Percentiles rank a stretch among this genome's conserved stretches.
Evolutionary conservation across 2,888 invertebrate species (phyloP).

Genomic region (Ligdia adustata): DNA sequence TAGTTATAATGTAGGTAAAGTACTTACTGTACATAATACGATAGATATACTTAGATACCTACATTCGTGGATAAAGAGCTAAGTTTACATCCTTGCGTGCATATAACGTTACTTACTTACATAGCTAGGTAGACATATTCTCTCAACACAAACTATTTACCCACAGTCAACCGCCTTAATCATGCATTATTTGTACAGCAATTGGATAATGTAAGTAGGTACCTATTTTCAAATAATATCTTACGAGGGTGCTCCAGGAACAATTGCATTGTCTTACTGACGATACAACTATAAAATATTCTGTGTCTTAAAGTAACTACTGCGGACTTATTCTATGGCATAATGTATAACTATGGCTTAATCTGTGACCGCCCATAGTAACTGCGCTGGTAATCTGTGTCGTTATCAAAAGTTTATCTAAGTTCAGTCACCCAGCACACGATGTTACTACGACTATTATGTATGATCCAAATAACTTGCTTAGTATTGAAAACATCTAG

Average conservation of each 20-base stretch:
- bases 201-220: conserved; percentile 24
- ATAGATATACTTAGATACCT: too few species aligned
- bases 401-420: conserved; percentile 42
- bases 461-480: conserved; percentile 54
- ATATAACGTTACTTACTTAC: background rate
- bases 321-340: too few species aligned
- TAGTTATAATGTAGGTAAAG: too few species aligned
- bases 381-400: conserved; percentile 16
- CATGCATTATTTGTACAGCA: conserved; percentile 1
- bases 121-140: background rate
- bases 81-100: conserved; percentile 7
- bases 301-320: conserved; percentile 1
- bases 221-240: background rate
- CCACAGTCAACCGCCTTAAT: conserved; percentile 9
- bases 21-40: too few species aligned
- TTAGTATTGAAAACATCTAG: conserved; percentile 34
- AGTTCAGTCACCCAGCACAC: conserved; percentile 62
- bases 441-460: conserved; percentile 29
- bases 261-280: conserved; percentile 20
- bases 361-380: conserved; percentile 5
- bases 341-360: too few species aligned
- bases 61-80: too few species aligned
- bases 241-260: conserved; percentile 11
- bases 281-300: background rate
- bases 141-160: conserved; percentile 1